Evolutionary conservation across 2,888 invertebrate genomes (phyloP), one percentile per base, ranked within the genome.

Genomic region (Habroteleia sp.): DNA sequence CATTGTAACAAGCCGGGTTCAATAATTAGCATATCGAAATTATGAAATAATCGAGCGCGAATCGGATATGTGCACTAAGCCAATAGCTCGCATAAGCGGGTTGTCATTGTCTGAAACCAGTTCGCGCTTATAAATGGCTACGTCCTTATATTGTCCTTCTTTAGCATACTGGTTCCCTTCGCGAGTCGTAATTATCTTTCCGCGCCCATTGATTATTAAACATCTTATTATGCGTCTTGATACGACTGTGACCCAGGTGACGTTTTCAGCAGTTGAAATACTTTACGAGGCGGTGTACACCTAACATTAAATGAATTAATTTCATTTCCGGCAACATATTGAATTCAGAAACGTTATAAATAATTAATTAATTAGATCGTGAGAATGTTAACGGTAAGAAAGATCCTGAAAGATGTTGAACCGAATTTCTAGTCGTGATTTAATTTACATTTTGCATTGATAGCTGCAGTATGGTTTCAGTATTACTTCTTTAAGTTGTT

Each of bases 21-120:
- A 54, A 66, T 66, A 74, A 80, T 84, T 83, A 83, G 85, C 88
- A 85, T 87, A 88, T 88, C 85, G 85, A 88, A 87, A 88, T 88
- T 85, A 81, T 83, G 77, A 87, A 84, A 84, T 87, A 86, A 88
- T 88, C 86, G 85, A 83, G 83, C 83, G 83, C 84, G 83, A 84
- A 87, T 88, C 86, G 85, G 85, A 68, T 72, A 80, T 79, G 63
- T 60, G 44, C 54, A 39, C 52, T 75, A 54, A 72, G 71, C 79
- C 77, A 77, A 78, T 79, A 65, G 74, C 76, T 79, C 76, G 76
- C 79, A 63, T 73, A 78, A 78, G 79, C 71, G 79, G 71, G 82
- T 76, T 79, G 80, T 81, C 83, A 88, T 88, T 88, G 88, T 88
- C 83, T 84, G 85, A 84, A 88, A 88, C 88, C 87, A 88, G 88